Conservation (phyloP, 2,888 invertebrate genomes). For the Labia minor region DNA sequence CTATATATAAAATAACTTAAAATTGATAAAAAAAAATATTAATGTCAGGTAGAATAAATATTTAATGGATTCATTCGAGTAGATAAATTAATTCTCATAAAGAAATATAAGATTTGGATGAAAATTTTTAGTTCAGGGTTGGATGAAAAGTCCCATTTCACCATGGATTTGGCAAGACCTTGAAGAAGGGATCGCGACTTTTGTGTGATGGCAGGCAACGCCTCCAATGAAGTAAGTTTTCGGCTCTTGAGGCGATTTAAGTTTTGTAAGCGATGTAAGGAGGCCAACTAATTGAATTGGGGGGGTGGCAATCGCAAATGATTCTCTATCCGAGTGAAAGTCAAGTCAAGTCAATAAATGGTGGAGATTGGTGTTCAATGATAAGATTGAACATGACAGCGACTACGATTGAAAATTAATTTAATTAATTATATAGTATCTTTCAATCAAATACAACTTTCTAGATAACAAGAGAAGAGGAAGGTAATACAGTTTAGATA, state of each 20-base stretch:
- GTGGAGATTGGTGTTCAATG: background rate
- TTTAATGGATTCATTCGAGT: no score
- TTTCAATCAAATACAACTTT: background rate
- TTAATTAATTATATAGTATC: background rate
- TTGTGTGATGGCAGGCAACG: background rate
- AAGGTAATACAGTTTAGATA: background rate
- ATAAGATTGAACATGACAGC: background rate
- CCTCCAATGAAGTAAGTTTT: background rate
- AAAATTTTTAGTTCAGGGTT: no score
- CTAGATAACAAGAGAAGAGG: background rate
- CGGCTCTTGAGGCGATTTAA: background rate
- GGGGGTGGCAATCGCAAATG: background rate
- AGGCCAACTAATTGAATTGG: background rate
- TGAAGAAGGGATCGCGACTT: background rate
- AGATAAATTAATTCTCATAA: no score
- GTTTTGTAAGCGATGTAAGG: background rate
- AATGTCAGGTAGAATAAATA: no score
- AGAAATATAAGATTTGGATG: no score
- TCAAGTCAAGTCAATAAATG: background rate
- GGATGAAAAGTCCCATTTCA: background rate
- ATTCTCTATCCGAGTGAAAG: background rate
- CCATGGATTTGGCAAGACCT: conserved; percentile 1
- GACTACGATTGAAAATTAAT: background rate
- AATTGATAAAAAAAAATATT: no score
- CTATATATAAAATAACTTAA: no score